Evolutionary conservation across 2,888 invertebrate genomes (phyloP).

Genomic region (Pterostichus niger): DNA sequence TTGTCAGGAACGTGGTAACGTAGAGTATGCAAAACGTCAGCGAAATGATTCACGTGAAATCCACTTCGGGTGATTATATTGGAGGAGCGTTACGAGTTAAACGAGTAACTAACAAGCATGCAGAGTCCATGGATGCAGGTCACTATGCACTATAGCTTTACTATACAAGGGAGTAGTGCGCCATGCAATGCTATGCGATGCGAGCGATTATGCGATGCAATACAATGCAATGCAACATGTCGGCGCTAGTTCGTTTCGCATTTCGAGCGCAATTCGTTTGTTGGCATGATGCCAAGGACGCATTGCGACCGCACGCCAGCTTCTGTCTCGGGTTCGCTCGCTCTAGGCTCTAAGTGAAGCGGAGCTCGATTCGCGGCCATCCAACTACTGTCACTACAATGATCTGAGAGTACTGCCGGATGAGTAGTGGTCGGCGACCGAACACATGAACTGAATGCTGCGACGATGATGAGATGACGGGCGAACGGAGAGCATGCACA

Average conservation of each 20-base stretch:
- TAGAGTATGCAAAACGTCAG: slow-evolving; percentile 6
- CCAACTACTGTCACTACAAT: slow-evolving; percentile 40
- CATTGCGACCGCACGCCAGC: slow-evolving; percentile 72
- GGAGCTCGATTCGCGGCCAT: slow-evolving; percentile 37
- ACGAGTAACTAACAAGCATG: slow-evolving; percentile 46
- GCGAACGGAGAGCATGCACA: slow-evolving; percentile 31
- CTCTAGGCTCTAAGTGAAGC: slow-evolving; percentile 45
- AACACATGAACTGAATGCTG: slow-evolving; percentile 33
- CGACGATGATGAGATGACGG: slow-evolving; percentile 51
- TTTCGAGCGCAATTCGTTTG: slow-evolving; percentile 49
- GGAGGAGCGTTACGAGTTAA: slow-evolving; percentile 50
- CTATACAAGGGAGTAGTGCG: slow-evolving; percentile 21
- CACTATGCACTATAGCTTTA: not conserved
- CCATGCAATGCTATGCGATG: slow-evolving; percentile 67
- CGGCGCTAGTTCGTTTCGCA: slow-evolving; percentile 55
- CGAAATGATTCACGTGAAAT: slow-evolving; percentile 63
- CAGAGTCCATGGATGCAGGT: slow-evolving; percentile 20
- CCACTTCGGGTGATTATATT: slow-evolving; percentile 57
- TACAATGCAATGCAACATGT: slow-evolving; percentile 70
- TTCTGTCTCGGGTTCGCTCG: slow-evolving; percentile 36
- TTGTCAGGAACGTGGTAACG: slow-evolving; percentile 39
- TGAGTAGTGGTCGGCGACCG: slow-evolving; percentile 49
- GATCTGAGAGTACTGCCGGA: slow-evolving; percentile 36
- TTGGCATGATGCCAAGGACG: slow-evolving; percentile 76
- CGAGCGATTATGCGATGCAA: slow-evolving; percentile 1